phyloP scores from a whole-genome alignment of 2,113 vertebrate genomes.

The Alectura lathami region DNA sequence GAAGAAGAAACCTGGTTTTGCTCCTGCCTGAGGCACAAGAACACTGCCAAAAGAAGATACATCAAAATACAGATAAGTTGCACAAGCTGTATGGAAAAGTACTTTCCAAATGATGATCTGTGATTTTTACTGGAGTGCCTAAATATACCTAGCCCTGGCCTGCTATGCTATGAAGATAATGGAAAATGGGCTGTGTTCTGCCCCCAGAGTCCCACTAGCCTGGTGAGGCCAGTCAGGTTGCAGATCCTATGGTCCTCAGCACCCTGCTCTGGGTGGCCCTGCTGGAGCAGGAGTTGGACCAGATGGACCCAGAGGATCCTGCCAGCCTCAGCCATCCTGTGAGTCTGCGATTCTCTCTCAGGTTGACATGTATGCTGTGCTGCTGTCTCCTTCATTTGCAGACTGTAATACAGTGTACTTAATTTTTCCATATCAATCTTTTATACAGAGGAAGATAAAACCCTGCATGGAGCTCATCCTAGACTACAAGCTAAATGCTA shows the following conservation, averaged over 20 bases:
- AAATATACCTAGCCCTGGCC: neutral
- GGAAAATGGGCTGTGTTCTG: neutral
- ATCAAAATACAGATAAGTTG: neutral
- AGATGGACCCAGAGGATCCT: neutral
- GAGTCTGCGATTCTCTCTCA: neutral
- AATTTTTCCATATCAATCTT: neutral
- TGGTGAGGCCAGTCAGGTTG: neutral
- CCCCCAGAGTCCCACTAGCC: rapidly evolving
- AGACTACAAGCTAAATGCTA: neutral
- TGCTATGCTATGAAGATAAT: neutral
- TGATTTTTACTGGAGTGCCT: neutral
- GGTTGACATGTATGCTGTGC: neutral
- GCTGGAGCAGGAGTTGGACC: neutral
- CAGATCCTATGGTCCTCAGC: neutral
- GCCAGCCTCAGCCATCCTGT: neutral
- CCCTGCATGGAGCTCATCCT: neutral
- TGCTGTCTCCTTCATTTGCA: neutral
- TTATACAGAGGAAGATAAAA: neutral
- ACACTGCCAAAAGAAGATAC: neutral
- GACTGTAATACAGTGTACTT: neutral
- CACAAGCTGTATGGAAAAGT: neutral
- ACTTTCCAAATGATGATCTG: neutral
- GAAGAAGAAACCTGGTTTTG: neutral
- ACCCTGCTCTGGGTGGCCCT: neutral
- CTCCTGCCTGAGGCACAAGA: neutral